These are phyloP conservation scores for Agriopis marginaria DNA, from an alignment of 2,888 invertebrate species.

Conservation along the genomic window DNA sequence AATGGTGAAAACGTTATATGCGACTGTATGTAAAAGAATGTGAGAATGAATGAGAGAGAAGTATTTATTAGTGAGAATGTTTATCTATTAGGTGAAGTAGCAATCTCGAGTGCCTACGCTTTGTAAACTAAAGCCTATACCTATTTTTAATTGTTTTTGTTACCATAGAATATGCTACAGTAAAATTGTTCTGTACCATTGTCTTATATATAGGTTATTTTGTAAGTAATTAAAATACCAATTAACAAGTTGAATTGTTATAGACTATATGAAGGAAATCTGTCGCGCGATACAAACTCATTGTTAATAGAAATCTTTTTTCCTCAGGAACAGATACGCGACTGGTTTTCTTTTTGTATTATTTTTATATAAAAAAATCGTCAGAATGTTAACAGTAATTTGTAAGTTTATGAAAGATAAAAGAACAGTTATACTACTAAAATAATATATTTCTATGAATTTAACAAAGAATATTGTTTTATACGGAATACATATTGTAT, in stretches of 20 bases:
- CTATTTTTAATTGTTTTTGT: constrained; percentile 84
- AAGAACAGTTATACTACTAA: constrained; percentile 84
- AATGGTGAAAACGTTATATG: constrained; percentile 55
- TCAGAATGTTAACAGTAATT: constrained; percentile 85
- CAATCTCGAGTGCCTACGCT: constrained; percentile 87
- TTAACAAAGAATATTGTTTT: constrained; percentile 87
- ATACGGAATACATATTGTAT: constrained; percentile 85
- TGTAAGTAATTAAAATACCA: constrained; percentile 81
- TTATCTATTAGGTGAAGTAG: constrained; percentile 80
- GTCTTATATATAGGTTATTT: constrained; percentile 81
- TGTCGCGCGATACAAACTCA: constrained; percentile 53
- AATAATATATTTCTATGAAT: constrained; percentile 86
- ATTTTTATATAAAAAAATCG: constrained; percentile 81
- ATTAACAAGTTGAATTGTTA: constrained; percentile 86
- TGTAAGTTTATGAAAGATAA: constrained; percentile 84
- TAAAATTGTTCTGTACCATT: constrained; percentile 80
- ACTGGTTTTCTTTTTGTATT: constrained; percentile 74
- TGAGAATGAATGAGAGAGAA: constrained; percentile 69
- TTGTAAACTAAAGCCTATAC: constrained; percentile 84
- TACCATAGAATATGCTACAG: constrained; percentile 83
- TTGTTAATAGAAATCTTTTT: constrained; percentile 27
- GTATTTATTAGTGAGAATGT: constrained; percentile 86
- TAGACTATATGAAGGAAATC: constrained; percentile 59
- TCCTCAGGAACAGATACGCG: constrained; percentile 42
- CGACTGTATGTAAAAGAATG: constrained; percentile 51